phyloP scores from a whole-genome alignment of 2,888 invertebrate genomes.

The Protodeltote pygarga region DNA sequence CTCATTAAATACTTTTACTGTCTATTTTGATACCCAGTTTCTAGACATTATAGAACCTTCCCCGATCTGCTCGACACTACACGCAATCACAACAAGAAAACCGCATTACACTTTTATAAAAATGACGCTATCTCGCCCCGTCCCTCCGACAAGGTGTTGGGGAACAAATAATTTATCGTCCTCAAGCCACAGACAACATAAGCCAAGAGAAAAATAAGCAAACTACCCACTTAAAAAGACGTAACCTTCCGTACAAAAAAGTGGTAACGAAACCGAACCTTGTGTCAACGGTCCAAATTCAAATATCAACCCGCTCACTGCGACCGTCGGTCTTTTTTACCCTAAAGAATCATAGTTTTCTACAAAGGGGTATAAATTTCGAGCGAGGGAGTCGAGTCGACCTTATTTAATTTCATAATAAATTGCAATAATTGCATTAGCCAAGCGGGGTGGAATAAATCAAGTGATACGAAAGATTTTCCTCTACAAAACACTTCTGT shows the following conservation, averaged over 20 bases:
- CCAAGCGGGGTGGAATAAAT: slow-evolving; percentile 73
- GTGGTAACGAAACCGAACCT: slow-evolving; percentile 63
- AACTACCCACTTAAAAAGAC: slow-evolving; percentile 81
- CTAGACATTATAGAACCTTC: slow-evolving; percentile 24
- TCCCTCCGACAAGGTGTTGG: slow-evolving; percentile 80
- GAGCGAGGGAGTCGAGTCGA: slow-evolving; percentile 68
- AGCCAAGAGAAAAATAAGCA: slow-evolving; percentile 83
- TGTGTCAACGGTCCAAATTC: slow-evolving; percentile 60
- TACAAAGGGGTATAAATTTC: slow-evolving; percentile 80
- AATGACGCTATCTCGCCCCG: slow-evolving; percentile 79
- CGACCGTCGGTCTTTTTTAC: slow-evolving; percentile 60
- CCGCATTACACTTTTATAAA: slow-evolving; percentile 85
- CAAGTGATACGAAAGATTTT: slow-evolving; percentile 63
- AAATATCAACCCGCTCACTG: slow-evolving; percentile 67
- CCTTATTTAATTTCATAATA: slow-evolving; percentile 85
- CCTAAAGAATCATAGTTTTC: slow-evolving; percentile 65
- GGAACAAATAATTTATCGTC: slow-evolving; percentile 84
- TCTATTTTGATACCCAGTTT: background rate
- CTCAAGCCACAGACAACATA: slow-evolving; percentile 80
- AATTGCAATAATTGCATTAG: slow-evolving; percentile 86
- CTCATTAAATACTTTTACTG: too few species aligned
- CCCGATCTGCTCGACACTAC: slow-evolving; percentile 37
- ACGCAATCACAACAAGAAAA: slow-evolving; percentile 80
- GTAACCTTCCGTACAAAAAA: slow-evolving; percentile 56
- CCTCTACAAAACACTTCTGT: slow-evolving; percentile 59